Evolutionary conservation across 1,140 invertebrate species (phyloP).

Genomic region (Hylaeus anthracinus): DNA sequence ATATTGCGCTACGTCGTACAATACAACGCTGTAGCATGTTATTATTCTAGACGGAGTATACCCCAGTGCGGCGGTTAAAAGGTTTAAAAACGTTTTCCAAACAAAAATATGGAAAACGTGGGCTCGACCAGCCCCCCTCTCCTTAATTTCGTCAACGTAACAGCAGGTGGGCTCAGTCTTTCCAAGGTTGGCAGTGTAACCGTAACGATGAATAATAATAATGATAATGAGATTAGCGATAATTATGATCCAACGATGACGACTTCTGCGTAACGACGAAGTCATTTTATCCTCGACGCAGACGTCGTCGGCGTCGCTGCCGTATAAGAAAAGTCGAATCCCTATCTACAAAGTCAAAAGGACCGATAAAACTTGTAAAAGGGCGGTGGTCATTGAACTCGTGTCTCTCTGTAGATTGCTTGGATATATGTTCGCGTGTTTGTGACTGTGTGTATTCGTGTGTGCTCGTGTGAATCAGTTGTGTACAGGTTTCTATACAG

Average conservation of each 20-base stretch:
- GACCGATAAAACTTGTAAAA: slow-evolving; percentile 67
- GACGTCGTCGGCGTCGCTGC: slow-evolving; percentile 27
- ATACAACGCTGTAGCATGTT: too few relatives aligned
- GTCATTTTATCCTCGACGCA: background rate
- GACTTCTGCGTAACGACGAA: background rate
- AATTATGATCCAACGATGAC: slow-evolving; percentile 39
- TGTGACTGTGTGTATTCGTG: slow-evolving; percentile 20
- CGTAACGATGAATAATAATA: slow-evolving; percentile 28
- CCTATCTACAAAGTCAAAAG: slow-evolving; percentile 71
- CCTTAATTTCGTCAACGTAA: too few relatives aligned
- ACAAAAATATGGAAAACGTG: too few relatives aligned
- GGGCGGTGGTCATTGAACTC: slow-evolving; percentile 62
- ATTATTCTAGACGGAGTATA: too few relatives aligned
- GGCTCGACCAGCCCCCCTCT: too few relatives aligned
- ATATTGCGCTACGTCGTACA: too few relatives aligned
- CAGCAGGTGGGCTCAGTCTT: too few relatives aligned
- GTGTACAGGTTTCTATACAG: slow-evolving; percentile 27
- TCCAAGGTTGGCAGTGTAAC: background rate
- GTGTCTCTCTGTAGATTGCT: slow-evolving; percentile 27
- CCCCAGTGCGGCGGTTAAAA: too few relatives aligned
- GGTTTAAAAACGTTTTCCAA: too few relatives aligned
- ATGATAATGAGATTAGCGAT: slow-evolving; percentile 51
- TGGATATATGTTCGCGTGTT: slow-evolving; percentile 12
- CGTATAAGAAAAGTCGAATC: slow-evolving; percentile 63
- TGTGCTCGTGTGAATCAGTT: slow-evolving; percentile 22